phyloP scores from a whole-genome alignment of 2,113 vertebrate species.

The Dryoscopus gambensis region DNA sequence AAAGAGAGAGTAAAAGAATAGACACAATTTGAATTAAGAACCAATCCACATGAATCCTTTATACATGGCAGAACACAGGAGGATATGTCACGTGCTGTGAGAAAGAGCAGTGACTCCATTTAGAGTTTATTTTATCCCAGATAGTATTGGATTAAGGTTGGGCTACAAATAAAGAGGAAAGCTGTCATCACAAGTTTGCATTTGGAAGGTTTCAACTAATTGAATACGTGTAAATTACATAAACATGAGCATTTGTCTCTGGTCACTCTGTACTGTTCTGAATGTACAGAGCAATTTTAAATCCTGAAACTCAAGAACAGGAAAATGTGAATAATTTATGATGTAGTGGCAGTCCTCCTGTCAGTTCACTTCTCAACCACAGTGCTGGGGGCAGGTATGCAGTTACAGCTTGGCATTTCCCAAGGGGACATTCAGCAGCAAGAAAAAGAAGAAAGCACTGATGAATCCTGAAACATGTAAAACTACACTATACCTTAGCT shows the following conservation, averaged over 20 bases:
- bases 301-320: neutral
- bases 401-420: neutral
- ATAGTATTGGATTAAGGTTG: neutral
- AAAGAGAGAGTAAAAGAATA: neutral
- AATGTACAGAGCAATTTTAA: neutral
- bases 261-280: neutral
- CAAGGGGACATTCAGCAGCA: neutral
- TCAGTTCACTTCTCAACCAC: fast-evolving
- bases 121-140: neutral
- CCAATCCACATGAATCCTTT: neutral
- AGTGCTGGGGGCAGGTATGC: fast-evolving
- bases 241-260: neutral
- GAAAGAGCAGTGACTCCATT: neutral
- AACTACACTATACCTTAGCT: neutral
- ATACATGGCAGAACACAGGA: neutral
- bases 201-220: neutral
- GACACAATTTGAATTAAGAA: neutral
- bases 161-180: neutral
- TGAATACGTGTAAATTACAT: neutral
- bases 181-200: neutral
- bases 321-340: neutral
- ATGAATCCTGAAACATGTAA: neutral
- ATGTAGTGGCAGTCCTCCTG: neutral
- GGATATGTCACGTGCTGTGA: neutral
- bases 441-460: neutral